Conservation (phyloP, 2,797 vertebrate species). For the Gila robusta region DNA sequence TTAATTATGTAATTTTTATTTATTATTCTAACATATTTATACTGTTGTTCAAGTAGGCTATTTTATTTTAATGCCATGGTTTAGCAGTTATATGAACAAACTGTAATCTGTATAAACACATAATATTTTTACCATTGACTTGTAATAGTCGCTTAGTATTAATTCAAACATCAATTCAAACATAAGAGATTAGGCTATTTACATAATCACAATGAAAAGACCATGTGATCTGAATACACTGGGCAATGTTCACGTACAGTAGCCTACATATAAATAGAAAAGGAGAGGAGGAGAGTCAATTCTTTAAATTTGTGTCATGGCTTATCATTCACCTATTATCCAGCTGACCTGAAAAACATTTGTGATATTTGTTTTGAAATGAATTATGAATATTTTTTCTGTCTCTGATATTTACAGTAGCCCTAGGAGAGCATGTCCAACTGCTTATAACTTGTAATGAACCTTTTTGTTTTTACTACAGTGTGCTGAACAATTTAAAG, state of each 20-base stretch:
- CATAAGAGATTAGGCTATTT: not conserved
- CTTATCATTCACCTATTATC: not conserved
- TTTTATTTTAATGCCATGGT: not conserved
- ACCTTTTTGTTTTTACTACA: not conserved
- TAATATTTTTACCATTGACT: not conserved
- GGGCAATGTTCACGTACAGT: not conserved
- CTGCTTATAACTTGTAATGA: not conserved
- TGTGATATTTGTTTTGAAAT: not conserved
- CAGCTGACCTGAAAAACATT: not conserved
- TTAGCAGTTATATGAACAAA: not conserved
- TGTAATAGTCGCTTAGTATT: not conserved
- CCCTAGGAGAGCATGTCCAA: not conserved
- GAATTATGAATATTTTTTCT: not conserved
- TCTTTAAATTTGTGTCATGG: not conserved
- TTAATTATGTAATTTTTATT: not conserved
- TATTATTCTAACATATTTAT: not conserved
- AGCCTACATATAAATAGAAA: not conserved
- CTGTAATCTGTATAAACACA: not conserved
- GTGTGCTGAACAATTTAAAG: not conserved
- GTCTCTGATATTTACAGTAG: not conserved
- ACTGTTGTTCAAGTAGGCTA: not conserved
- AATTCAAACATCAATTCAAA: not conserved
- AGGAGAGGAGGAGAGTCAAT: not conserved
- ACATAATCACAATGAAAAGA: not conserved
- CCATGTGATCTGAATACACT: slow-evolving; percentile 22